Evolutionary conservation across 2,797 vertebrate species (phyloP), one percentile per base, ranked within the genome.

Genomic region (Coccyzus lansbergi): DNA sequence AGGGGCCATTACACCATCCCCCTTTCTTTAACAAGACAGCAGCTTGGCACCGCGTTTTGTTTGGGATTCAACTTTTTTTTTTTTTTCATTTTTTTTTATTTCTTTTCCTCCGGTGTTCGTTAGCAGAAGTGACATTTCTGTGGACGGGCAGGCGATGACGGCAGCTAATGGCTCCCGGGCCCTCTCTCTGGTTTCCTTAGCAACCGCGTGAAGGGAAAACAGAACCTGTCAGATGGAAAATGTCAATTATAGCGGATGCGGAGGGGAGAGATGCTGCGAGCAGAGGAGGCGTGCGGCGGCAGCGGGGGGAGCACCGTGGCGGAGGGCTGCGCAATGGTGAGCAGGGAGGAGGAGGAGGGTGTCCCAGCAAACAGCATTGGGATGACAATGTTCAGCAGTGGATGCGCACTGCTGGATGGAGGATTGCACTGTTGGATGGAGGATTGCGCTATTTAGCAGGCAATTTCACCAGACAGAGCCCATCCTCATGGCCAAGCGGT

Each of bases 171-270:
- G 97, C 98, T 98, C 96, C 96, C 97, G 92, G 95, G 97, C 97
- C 97, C 96, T 95, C 86, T 88, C 25, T 84, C 95, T 89, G 80
- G 98, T 99, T 99, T 97, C 98, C 98, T 97, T 98, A 98, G 99
- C 97, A 98, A 99, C 98, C 84, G 93, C 79, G 67, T 97, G 97
- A 97, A 97, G 97, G 97, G 97, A 97, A 97, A 96, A 94, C 97
- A 98, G 97, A 98, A 98, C 97, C 98, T 98, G 98, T 98, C 98
- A 98, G 98, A 99, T 98, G 98, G 98, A 99, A 99, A 99, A 99
- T 99, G 99, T 99, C 99, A 99, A 99, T 99, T 98, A 98, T 95
- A 96, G 98, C 89, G 97, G 96, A 96, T 97, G 97, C 97, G 97
- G 94, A 97, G 97, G 97, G 91, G 94, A 55, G 78, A 94, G 89